Base-by-base conservation (phyloP, 2,888 invertebrate genomes). In the Tillus elongatus region DNA sequence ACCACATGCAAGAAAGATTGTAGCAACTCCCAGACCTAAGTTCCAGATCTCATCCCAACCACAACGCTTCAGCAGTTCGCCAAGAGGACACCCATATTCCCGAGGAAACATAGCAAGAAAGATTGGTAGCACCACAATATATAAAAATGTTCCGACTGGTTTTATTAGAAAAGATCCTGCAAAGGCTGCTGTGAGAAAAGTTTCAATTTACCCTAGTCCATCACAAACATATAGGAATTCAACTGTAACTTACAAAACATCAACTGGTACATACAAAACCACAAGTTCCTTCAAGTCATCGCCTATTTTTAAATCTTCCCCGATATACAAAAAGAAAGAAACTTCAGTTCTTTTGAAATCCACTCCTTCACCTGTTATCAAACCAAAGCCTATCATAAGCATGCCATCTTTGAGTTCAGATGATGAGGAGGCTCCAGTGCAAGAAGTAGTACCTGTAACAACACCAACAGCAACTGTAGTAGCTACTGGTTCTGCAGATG, bases 371-470 rank as follows among this genome's bases (percentile, higher is more conserved):
- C n/a, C 30, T 6, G 32, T 32, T 14, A 16, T 39, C 10, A 47
- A 50, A 32, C 47, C 55, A 31, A 53, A 52, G 39, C 41, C 51
- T 2, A 53, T 60, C 6, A 62, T 61, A 14, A 63, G 50, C 37
- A 63, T 61, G 61, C 62, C 62, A 2, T 54, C 59, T 13, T 40
- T 61, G 34, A 49, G 49, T 27, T 50, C 50, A 40, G 52, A 52
- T 28, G 51, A 52, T 35, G 44, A 58, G 49, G 47, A 65, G 63
- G 42, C 66, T 62, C 46, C 53, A 59, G 47, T 63, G 59, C 13
- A 24, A 40, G 36, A 32, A 39, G 39, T 38, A 1, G 39, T 37
- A 4, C 41, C 36, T 15, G 41, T 36, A 11, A 30, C 43, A 13
- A 16, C 30, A 26, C 6, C 33, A 12, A 26, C 37, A 15, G 13